Evolutionary conservation across 2,113 vertebrate genomes (phyloP).

Genomic region (Myotis davidii): DNA sequence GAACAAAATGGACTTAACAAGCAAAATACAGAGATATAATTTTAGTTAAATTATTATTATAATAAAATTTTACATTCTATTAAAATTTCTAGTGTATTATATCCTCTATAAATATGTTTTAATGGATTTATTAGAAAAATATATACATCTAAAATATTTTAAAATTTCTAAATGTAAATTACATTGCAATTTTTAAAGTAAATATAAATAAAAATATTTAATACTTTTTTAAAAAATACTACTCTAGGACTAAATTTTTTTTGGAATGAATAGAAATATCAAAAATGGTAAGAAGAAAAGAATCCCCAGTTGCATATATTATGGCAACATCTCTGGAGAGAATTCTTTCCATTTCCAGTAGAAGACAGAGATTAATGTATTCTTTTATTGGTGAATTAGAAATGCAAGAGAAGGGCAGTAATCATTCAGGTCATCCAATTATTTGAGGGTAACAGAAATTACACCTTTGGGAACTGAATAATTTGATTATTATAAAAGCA

Average conservation of each 20-base stretch:
- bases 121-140: slow-evolving; percentile 58
- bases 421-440: slow-evolving; percentile 60
- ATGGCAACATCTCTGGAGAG: slow-evolving; percentile 32
- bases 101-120: slow-evolving; percentile 76
- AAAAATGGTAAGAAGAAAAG: slow-evolving; percentile 42
- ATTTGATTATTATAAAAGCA: slow-evolving; percentile 67
- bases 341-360: slow-evolving; percentile 52
- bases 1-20: neutral
- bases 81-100: slow-evolving; percentile 77
- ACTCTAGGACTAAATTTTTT: slow-evolving; percentile 39
- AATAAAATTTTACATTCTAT: slow-evolving; percentile 73
- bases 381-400: slow-evolving; percentile 57
- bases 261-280: slow-evolving; percentile 54
- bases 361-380: slow-evolving; percentile 39
- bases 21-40: neutral
- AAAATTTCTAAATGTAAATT: slow-evolving; percentile 67
- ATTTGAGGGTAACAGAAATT: slow-evolving; percentile 62
- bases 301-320: neutral
- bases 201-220: slow-evolving; percentile 49
- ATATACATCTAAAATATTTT: slow-evolving; percentile 73
- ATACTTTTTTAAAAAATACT: slow-evolving; percentile 21
- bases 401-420: slow-evolving; percentile 29
- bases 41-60: slow-evolving; percentile 61
- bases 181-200: slow-evolving; percentile 45
- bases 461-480: slow-evolving; percentile 54